Percentiles rank a stretch among this genome's conserved stretches.
Conservation (phyloP, 2,888 invertebrate species). For the Epinotia demarniana region DNA sequence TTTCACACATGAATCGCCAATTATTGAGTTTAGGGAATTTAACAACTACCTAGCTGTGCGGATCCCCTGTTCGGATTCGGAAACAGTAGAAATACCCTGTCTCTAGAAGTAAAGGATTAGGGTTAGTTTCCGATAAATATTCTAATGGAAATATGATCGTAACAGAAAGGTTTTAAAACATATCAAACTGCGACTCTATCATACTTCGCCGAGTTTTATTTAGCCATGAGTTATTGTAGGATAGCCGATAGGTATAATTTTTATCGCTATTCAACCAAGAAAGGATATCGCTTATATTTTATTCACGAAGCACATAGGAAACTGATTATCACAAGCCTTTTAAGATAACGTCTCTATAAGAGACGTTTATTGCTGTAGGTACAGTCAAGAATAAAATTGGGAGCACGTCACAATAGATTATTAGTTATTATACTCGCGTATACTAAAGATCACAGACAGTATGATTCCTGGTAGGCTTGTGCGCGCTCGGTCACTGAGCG, state of each 20-base stretch:
- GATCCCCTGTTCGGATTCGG: too few relatives aligned
- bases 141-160: background rate
- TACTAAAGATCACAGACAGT: too few relatives aligned
- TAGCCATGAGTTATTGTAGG: constrained; percentile 13
- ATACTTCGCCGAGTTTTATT: constrained; percentile 4
- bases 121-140: too few relatives aligned
- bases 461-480: too few relatives aligned
- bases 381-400: background rate
- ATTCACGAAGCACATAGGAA: constrained; percentile 34
- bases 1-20: too few relatives aligned
- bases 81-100: too few relatives aligned
- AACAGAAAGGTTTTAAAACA: background rate
- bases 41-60: too few relatives aligned
- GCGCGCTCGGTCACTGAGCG: too few relatives aligned
- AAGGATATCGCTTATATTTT: constrained; percentile 35
- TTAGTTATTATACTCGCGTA: too few relatives aligned
- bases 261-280: constrained; percentile 10
- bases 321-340: constrained; percentile 29
- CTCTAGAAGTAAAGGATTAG: too few relatives aligned
- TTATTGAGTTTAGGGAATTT: too few relatives aligned
- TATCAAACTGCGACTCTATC: constrained; percentile 15
- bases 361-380: background rate
- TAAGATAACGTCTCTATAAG: constrained; percentile 12
- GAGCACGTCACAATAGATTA: background rate
- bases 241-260: background rate